These are phyloP conservation scores for Hippotragus niger DNA, from an alignment of 2,113 vertebrate species.

Conservation along the genomic window DNA sequence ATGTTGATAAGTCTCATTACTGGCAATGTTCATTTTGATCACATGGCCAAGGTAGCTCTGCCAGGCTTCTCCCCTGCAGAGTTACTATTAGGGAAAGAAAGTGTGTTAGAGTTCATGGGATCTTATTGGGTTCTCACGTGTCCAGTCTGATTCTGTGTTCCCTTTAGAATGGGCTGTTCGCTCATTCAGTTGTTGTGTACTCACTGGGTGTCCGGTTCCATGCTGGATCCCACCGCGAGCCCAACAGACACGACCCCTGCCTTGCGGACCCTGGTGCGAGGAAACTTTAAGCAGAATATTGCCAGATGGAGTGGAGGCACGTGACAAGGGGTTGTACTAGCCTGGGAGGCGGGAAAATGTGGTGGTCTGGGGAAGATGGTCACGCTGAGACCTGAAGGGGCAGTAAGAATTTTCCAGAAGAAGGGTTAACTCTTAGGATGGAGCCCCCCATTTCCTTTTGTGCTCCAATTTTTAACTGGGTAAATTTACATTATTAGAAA, in stretches of 20 bases:
- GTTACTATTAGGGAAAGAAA: neutral
- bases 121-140: neutral
- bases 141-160: neutral
- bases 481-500: neutral
- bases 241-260: neutral
- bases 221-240: neutral
- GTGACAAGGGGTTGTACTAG: neutral
- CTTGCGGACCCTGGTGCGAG: neutral
- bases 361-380: neutral
- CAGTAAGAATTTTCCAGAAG: neutral
- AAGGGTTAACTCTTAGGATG: neutral
- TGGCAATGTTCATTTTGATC: neutral
- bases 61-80: neutral
- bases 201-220: neutral
- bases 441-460: neutral
- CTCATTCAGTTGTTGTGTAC: neutral
- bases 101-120: neutral
- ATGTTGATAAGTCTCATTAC: neutral
- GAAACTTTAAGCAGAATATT: neutral
- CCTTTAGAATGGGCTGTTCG: neutral
- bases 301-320: neutral
- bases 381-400: neutral
- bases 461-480: neutral
- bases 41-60: neutral
- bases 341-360: neutral